Conservation (phyloP, 2,113 vertebrate genomes). For the Amblyopsis rosae region DNA sequence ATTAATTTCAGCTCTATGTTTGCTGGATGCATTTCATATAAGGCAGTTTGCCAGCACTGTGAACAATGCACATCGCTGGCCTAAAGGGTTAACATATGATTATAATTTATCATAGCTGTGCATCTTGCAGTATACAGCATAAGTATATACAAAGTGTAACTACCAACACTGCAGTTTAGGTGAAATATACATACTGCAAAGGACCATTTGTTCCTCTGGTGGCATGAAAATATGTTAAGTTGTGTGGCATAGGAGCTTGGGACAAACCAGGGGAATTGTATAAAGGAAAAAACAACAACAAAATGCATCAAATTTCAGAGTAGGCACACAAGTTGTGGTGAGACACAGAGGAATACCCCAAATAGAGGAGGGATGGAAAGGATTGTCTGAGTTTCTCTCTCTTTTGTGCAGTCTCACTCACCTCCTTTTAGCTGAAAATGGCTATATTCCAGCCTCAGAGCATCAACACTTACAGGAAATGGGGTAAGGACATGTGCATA, state of each 20-base stretch:
- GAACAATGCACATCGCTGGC: constrained; percentile 13
- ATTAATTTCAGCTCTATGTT: constrained; percentile 9
- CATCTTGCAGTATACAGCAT: constrained; percentile 38
- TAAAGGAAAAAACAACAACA: constrained; percentile 51
- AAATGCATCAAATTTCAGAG: constrained; percentile 41
- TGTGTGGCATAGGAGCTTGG: constrained; percentile 37
- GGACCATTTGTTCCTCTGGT: constrained; percentile 56
- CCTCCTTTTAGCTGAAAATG: constrained; percentile 33
- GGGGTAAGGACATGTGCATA: not conserved
- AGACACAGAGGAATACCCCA: too few species aligned
- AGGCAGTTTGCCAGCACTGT: not conserved
- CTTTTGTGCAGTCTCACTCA: constrained; percentile 14
- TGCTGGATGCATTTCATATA: constrained; percentile 3
- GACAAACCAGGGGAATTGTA: constrained; percentile 46
- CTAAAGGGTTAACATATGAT: constrained; percentile 15
- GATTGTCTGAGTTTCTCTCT: constrained; percentile 10
- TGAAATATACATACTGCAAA: constrained; percentile 56
- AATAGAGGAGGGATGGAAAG: not conserved
- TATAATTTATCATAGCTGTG: constrained; percentile 56
- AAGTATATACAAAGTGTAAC: constrained; percentile 46
- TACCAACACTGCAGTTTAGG: constrained; percentile 48
- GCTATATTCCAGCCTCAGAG: constrained; percentile 16
- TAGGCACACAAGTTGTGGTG: constrained; percentile 38
- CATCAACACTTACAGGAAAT: constrained; percentile 1
- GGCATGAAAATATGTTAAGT: constrained; percentile 36